Evolutionary conservation across 2,888 invertebrate genomes (phyloP).

Genomic region (Campopleginae sp.): DNA sequence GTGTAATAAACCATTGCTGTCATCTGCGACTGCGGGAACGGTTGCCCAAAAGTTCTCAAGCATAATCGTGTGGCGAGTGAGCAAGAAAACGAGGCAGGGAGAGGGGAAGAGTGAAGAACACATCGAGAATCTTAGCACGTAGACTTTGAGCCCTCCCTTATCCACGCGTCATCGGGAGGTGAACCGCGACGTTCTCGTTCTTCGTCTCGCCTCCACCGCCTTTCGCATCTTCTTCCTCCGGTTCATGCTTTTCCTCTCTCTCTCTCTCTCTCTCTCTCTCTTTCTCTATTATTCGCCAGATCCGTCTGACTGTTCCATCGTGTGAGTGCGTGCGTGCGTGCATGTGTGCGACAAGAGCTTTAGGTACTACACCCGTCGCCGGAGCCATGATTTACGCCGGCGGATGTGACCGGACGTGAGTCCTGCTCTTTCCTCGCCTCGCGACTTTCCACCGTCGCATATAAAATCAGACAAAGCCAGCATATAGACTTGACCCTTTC

Average conservation of each 20-base stretch:
- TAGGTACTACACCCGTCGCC: slow-evolving; percentile 72
- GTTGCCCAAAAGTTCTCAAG: slow-evolving; percentile 82
- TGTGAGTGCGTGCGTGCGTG: slow-evolving; percentile 60
- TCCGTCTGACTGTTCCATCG: slow-evolving; percentile 34
- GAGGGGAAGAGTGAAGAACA: slow-evolving; percentile 62
- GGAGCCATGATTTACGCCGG: slow-evolving; percentile 80
- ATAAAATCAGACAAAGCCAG: slow-evolving; percentile 26
- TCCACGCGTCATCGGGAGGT: slow-evolving; percentile 83
- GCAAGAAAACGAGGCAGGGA: background rate
- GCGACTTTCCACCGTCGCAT: slow-evolving; percentile 21
- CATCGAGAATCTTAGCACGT: slow-evolving; percentile 83
- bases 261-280: slow-evolving; percentile 63
- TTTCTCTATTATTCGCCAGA: slow-evolving; percentile 43
- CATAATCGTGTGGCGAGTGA: slow-evolving; percentile 55
- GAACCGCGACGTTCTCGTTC: slow-evolving; percentile 69
- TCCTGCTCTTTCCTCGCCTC: slow-evolving; percentile 56
- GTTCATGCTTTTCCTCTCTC: background rate
- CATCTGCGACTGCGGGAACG: slow-evolving; percentile 56
- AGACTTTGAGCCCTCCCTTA: slow-evolving; percentile 83
- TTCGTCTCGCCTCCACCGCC: slow-evolving; percentile 69
- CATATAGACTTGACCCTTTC: slow-evolving; percentile 44
- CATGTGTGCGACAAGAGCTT: slow-evolving; percentile 65
- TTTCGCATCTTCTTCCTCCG: slow-evolving; percentile 63
- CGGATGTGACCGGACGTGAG: slow-evolving; percentile 75
- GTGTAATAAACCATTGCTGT: slow-evolving; percentile 66